phyloP scores from a whole-genome alignment of 2,797 vertebrate species.

The Botia kubotai region DNA sequence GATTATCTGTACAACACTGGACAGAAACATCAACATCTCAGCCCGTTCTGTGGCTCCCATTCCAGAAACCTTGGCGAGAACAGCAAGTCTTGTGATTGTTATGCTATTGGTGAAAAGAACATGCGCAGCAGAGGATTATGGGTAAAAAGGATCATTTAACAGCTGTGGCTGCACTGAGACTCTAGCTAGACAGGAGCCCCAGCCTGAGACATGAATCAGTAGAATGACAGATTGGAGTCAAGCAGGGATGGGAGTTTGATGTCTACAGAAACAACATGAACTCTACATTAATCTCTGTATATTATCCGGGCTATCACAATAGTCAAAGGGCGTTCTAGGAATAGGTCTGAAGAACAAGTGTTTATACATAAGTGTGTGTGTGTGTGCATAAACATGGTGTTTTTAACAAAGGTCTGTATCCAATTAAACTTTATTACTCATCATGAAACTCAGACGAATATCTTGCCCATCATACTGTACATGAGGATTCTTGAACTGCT shows the following conservation, averaged over 20 bases:
- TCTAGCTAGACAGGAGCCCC: conserved; percentile 11
- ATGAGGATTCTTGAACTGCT: conserved; percentile 56
- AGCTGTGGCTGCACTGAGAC: conserved; percentile 9
- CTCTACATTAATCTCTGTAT: conserved; percentile 63
- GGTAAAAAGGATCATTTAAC: conserved; percentile 16
- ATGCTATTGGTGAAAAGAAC: conserved; percentile 3
- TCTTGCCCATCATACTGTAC: conserved; percentile 36
- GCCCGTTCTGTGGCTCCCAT: conserved; percentile 3
- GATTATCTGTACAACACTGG: not conserved
- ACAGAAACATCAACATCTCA: conserved; percentile 35
- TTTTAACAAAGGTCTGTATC: conserved; percentile 49
- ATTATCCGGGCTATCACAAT: conserved; percentile 45
- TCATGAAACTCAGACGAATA: conserved; percentile 55
- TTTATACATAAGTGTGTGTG: not conserved
- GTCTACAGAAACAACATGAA: conserved; percentile 53
- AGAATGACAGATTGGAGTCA: conserved; percentile 57
- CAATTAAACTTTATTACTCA: conserved; percentile 63
- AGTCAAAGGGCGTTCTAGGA: conserved; percentile 7
- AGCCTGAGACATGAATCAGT: conserved; percentile 48
- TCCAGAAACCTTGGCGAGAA: conserved; percentile 19
- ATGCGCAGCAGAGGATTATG: conserved; percentile 13
- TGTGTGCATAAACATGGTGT: conserved; percentile 46
- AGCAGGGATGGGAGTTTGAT: conserved; percentile 37
- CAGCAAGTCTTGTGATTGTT: not conserved
- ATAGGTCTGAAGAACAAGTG: not conserved